A percentile compares a stretch with the other conserved stretches of the same genome.
Conservation (phyloP, 2,888 invertebrate species). For the Ectemnius cavifrons region DNA sequence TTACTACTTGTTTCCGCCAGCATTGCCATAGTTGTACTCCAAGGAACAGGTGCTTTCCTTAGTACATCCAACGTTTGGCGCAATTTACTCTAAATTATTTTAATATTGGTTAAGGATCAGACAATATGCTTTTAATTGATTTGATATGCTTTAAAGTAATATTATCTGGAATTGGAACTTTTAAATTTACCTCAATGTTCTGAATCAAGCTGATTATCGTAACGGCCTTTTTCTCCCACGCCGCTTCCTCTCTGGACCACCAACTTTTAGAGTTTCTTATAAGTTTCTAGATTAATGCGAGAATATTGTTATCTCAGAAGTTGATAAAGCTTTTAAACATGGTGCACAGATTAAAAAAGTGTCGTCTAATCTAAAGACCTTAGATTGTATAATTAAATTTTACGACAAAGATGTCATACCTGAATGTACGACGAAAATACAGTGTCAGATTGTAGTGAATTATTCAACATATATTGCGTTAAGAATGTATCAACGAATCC, state of each 20-base stretch:
- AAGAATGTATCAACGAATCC: constrained; percentile 75
- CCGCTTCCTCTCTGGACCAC: constrained; percentile 73
- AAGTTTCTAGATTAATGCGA: constrained; percentile 54
- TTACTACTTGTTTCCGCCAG: constrained; percentile 68
- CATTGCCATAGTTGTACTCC: constrained; percentile 71
- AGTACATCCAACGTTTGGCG: constrained; percentile 70
- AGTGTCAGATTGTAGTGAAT: constrained; percentile 76
- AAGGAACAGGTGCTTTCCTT: constrained; percentile 75
- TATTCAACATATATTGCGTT: constrained; percentile 75
- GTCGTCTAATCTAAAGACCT: not conserved
- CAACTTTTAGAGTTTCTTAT: constrained; percentile 68
- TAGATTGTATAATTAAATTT: constrained; percentile 8
- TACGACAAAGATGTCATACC: constrained; percentile 60
- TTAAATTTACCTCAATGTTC: constrained; percentile 64
- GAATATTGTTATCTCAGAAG: constrained; percentile 4
- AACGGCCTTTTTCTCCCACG: constrained; percentile 73
- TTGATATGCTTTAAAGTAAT: too few species aligned
- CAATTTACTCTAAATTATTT: constrained; percentile 65
- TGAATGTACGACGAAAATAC: constrained; percentile 77
- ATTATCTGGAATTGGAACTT: not conserved
- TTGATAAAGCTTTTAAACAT: not conserved
- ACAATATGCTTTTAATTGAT: too few species aligned
- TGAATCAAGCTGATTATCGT: constrained; percentile 68
- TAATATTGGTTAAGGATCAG: not conserved
- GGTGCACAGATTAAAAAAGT: too few species aligned